phyloP scores from a whole-genome alignment of 2,113 vertebrate genomes.

The Chascanopsetta lugubris region DNA sequence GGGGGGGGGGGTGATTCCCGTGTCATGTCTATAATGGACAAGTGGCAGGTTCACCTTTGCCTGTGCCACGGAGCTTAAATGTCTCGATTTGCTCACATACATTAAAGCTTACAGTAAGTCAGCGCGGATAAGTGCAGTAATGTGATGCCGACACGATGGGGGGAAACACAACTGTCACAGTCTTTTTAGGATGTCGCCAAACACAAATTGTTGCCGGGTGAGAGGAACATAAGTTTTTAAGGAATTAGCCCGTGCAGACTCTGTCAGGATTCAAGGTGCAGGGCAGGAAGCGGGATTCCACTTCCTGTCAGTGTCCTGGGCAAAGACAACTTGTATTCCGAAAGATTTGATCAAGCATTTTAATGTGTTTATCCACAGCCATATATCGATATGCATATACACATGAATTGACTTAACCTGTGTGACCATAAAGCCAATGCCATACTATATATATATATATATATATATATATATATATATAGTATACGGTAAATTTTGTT shows the following conservation, averaged over 20 bases:
- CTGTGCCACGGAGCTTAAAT: conserved; percentile 57
- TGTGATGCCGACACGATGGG: conserved; percentile 27
- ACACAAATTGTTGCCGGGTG: background rate
- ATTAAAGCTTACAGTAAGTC: conserved; percentile 67
- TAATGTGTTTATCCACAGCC: conserved; percentile 43
- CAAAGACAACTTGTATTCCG: conserved; percentile 1
- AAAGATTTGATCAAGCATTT: conserved; percentile 29
- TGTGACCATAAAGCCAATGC: conserved; percentile 63
- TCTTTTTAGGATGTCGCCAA: conserved; percentile 5
- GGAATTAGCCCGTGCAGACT: background rate
- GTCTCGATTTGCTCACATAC: conserved; percentile 65
- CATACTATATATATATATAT: conserved; percentile 19
- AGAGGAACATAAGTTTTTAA: background rate
- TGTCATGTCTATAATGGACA: conserved; percentile 71
- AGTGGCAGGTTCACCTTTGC: conserved; percentile 69
- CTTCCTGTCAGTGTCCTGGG: background rate
- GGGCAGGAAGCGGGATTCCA: background rate
- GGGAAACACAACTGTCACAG: conserved; percentile 13
- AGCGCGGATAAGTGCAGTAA: conserved; percentile 34
- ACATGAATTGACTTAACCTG: conserved; percentile 64
- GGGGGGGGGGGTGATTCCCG: conserved; percentile 38
- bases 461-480: conserved; percentile 28
- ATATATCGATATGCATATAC: too few species aligned
- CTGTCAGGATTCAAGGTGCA: background rate
- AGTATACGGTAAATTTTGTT: conserved; percentile 49